A percentile compares a stretch with the other conserved stretches of the same genome.
phyloP scores from a whole-genome alignment of 2,797 vertebrate genomes.

The Champsocephalus esox region DNA sequence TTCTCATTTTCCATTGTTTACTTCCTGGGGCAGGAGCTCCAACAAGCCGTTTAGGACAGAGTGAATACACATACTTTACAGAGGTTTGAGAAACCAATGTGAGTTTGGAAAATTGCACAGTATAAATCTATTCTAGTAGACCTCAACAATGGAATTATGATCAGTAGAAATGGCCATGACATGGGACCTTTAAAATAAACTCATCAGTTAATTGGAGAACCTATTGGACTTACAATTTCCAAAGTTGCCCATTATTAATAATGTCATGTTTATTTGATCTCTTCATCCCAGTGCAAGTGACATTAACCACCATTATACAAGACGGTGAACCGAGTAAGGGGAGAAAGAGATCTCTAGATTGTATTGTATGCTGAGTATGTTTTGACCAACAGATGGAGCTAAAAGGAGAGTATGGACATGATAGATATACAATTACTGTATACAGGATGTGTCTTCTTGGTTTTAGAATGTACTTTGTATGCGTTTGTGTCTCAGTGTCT shows the following conservation, averaged over 20 bases:
- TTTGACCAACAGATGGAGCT: conserved; percentile 34
- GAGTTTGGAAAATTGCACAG: too few species aligned
- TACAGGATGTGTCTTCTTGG: neutral
- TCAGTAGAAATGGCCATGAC: too few species aligned
- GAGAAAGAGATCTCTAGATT: neutral
- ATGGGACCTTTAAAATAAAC: conserved; percentile 7
- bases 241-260: conserved; percentile 13
- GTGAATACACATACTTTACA: too few species aligned
- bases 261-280: conserved; percentile 18
- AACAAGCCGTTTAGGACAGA: too few species aligned
- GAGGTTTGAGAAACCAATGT: too few species aligned
- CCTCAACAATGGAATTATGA: too few species aligned
- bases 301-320: neutral
- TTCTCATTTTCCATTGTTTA: too few species aligned
- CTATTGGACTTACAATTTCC: conserved; percentile 18
- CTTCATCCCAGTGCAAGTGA: conserved; percentile 18
- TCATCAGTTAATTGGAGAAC: conserved; percentile 25
- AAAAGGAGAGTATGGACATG: neutral
- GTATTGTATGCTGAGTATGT: neutral
- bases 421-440: neutral
- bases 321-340: neutral
- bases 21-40: too few species aligned
- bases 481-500: conserved; percentile 1
- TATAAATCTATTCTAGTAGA: too few species aligned
- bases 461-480: neutral